Conservation (phyloP, 2,113 vertebrate genomes). For the Tragelaphus scriptus region DNA sequence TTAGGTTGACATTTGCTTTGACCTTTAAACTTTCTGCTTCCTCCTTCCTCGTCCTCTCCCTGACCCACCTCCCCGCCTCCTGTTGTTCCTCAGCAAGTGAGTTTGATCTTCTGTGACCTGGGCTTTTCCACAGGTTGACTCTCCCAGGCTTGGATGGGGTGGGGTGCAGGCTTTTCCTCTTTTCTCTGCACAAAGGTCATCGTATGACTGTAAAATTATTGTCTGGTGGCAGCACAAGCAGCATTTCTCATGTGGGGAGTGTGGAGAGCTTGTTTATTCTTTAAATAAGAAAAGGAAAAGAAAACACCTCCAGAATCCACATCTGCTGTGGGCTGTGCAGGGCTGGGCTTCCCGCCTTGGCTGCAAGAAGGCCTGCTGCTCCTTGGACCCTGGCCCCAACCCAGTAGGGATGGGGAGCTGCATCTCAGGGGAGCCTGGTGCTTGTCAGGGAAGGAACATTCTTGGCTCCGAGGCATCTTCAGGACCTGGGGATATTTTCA, state of each 20-base stretch:
- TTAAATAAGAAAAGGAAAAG: conserved; percentile 70
- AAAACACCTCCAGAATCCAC: conserved; percentile 49
- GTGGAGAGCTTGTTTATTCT: conserved; percentile 73
- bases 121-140: conserved; percentile 65
- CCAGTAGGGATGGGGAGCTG: not conserved
- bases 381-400: conserved; percentile 35
- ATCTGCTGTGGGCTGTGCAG: conserved; percentile 7
- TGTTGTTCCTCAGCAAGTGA: conserved; percentile 67
- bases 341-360: conserved; percentile 27
- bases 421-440: conserved; percentile 14
- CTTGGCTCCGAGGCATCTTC: conserved; percentile 21
- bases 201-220: conserved; percentile 67
- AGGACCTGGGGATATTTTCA: conserved; percentile 54
- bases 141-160: conserved; percentile 61
- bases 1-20: conserved; percentile 75
- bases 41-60: conserved; percentile 40
- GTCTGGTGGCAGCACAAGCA: conserved; percentile 31
- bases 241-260: conserved; percentile 66
- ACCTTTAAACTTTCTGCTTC: conserved; percentile 74
- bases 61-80: conserved; percentile 38
- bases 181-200: conserved; percentile 51
- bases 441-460: conserved; percentile 23
- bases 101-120: conserved; percentile 66
- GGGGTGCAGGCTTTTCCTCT: conserved; percentile 57
- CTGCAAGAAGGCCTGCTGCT: not conserved